A percentile compares a stretch with the other conserved stretches of the same genome.
Evolutionary conservation across 2,888 invertebrate species (phyloP).

Genomic region (Blera fallax): DNA sequence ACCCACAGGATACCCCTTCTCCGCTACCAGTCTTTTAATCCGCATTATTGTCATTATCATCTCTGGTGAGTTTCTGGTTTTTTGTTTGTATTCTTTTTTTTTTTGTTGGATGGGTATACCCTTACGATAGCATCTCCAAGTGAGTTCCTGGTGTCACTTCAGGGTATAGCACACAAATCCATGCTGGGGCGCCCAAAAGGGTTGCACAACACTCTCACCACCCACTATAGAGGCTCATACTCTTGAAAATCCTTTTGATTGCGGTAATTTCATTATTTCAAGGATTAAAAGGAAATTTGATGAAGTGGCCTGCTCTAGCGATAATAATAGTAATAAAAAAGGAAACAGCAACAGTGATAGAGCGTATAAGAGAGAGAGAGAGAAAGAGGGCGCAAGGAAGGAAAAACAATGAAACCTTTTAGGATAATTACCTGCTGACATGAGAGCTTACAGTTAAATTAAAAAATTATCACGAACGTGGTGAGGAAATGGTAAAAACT

Average conservation of each 20-base stretch:
- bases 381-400: slow-evolving; percentile 1
- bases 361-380: background rate
- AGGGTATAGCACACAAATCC: background rate
- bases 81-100: slow-evolving; percentile 36
- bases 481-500: slow-evolving; percentile 20
- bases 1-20: slow-evolving; percentile 4
- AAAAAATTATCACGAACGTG: slow-evolving; percentile 65
- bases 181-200: slow-evolving; percentile 5
- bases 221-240: background rate
- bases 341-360: slow-evolving; percentile 21
- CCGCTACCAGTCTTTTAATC: slow-evolving; percentile 43
- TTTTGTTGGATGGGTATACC: background rate
- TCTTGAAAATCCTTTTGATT: slow-evolving; percentile 52
- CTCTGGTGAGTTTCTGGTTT: slow-evolving; percentile 36
- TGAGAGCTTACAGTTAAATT: slow-evolving; percentile 69
- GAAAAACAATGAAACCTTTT: slow-evolving; percentile 64
- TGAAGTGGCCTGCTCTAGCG: slow-evolving; percentile 59
- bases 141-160: slow-evolving; percentile 37
- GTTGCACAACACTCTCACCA: background rate
- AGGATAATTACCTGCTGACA: slow-evolving; percentile 71
- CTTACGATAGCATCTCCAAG: slow-evolving; percentile 48
- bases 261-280: slow-evolving; percentile 68
- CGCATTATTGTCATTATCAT: slow-evolving; percentile 68
- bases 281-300: slow-evolving; percentile 68
- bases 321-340: slow-evolving; percentile 39